Evolutionary conservation across 1,140 invertebrate species (phyloP).

Genomic region (Bombus haemorrhoidalis): DNA sequence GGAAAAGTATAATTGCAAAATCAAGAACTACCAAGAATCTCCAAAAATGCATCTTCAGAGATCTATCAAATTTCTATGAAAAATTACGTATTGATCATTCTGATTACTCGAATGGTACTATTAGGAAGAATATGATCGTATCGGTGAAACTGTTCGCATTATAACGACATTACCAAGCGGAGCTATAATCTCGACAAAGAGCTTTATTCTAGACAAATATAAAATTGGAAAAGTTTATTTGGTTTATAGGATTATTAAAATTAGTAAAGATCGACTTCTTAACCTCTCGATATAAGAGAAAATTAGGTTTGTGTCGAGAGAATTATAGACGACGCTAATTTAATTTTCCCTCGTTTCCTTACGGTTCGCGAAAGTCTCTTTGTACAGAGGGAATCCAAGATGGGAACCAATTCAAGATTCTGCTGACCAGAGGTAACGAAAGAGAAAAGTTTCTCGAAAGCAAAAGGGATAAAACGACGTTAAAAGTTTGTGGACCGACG

Average conservation of each 20-base stretch:
- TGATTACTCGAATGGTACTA: no score
- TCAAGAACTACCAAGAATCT: no score
- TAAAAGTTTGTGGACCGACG: constrained; percentile 33
- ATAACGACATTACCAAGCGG: no score
- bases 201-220: no score
- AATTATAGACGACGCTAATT: constrained; percentile 42
- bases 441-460: constrained; percentile 27
- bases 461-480: constrained; percentile 26
- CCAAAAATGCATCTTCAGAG: no score
- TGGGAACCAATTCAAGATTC: constrained; percentile 50
- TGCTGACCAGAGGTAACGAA: constrained; percentile 52
- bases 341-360: constrained; percentile 47
- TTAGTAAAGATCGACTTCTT: neutral
- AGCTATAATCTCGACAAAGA: no score
- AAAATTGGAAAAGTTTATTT: neutral
- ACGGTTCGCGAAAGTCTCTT: constrained; percentile 32
- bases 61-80: no score
- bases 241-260: neutral
- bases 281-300: neutral
- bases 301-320: constrained; percentile 19
- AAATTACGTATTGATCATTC: no score
- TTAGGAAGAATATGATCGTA: no score
- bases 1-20: no score
- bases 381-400: constrained; percentile 46
- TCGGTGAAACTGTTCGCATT: no score